Evolutionary conservation across 2,797 vertebrate genomes (phyloP), one percentile per base, ranked within the genome.

Genomic region (Rhincodon typus): DNA sequence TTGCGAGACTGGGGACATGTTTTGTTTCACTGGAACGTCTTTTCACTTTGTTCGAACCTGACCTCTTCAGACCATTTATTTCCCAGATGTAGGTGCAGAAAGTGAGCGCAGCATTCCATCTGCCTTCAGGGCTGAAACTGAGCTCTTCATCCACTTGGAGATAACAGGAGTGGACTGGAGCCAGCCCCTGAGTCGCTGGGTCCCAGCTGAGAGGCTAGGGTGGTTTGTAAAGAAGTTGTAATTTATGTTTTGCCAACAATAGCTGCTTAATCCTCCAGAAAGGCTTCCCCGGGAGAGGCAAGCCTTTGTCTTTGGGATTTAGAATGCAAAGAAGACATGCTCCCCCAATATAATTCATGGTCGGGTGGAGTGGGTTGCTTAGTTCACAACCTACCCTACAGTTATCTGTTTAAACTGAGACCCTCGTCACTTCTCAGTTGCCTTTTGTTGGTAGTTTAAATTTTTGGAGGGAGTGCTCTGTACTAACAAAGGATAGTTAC

Each of bases 181-280:
- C 96, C 96, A 96, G 95, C 96, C 97, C 96, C 96, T 96, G 96
- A 91, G 96, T 96, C 96, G 96, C 96, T 74, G 96, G 96, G 96
- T 97, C 97, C 97, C 97, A 96, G 97, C 97, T 97, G 97, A 97
- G 97, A 97, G 97, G 98, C 97, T 97, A 97, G 97, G 97, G 97
- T 96, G 97, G 96, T 96, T 96, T 96, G 97, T 97, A 98, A 98
- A 98, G 98, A 97, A 98, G 97, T 98, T 98, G 98, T 98, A 98
- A 98, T 98, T 98, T 98, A 98, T 99, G 98, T 98, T 99, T 98
- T 98, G 98, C 98, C 98, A 99, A 98, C 98, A 99, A 98, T 98
- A 97, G 97, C 97, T 97, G 97, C 97, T 97, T 99, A 98, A 99
- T 98, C 98, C 98, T 97, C 97, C 97, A 97, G 97, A 97, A 97